Percentiles rank a stretch among this genome's conserved stretches.
Evolutionary conservation across 2,888 invertebrate species (phyloP).

Genomic region (Abrostola triplasia): DNA sequence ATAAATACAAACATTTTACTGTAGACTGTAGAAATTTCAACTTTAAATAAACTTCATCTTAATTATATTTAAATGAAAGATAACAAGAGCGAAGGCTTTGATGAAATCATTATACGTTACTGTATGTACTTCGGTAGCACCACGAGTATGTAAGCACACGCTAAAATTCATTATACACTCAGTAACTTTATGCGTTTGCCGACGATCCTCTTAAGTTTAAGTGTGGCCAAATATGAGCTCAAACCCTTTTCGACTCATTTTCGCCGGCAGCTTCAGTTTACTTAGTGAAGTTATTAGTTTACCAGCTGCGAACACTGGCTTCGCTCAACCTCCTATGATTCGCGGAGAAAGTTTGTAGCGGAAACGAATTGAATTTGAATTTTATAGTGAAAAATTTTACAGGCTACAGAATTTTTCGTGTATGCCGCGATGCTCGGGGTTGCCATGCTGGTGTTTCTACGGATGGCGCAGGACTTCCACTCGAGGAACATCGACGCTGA

Average conservation of each 20-base stretch:
- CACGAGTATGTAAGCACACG: slow-evolving; percentile 2
- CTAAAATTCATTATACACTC: slow-evolving; percentile 4
- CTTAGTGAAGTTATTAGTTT: neutral
- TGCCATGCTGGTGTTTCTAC: slow-evolving; percentile 90
- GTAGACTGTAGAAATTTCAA: no score
- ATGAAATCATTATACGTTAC: neutral
- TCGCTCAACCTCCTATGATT: slow-evolving; percentile 10
- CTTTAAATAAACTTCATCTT: no score
- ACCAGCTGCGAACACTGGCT: slow-evolving; percentile 9
- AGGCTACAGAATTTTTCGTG: slow-evolving; percentile 93
- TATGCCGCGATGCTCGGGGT: slow-evolving; percentile 91
- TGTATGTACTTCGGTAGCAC: neutral
- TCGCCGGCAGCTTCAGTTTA: slow-evolving; percentile 8
- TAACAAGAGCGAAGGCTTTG: no score
- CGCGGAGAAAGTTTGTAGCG: slow-evolving; percentile 3
- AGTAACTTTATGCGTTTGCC: slow-evolving; percentile 2
- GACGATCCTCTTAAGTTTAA: neutral
- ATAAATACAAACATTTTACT: no score
- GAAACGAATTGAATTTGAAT: slow-evolving; percentile 35
- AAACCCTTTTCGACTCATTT: slow-evolving; percentile 7
- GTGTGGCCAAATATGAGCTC: neutral
- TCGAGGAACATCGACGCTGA: slow-evolving; percentile 75
- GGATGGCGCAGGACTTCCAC: slow-evolving; percentile 86
- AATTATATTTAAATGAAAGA: no score
- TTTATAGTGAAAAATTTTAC: slow-evolving; percentile 57